Evolutionary conservation across 30 jellyfish, hydroid and myxozoan species (phyloP).

Genomic region (Aurelia sp.): DNA sequence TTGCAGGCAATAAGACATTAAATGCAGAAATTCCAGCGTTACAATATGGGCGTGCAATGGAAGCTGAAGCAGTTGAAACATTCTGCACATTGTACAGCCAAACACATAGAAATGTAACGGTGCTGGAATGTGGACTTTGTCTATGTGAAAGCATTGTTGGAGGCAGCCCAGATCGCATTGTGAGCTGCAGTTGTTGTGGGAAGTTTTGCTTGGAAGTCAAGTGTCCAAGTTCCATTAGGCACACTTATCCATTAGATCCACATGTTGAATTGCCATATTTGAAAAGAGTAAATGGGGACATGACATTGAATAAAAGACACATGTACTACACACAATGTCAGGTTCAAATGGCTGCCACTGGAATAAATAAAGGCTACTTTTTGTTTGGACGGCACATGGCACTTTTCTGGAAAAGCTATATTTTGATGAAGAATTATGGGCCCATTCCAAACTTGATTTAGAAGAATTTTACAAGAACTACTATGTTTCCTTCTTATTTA

Average conservation of each 20-base stretch:
- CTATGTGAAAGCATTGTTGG: constrained; percentile 17
- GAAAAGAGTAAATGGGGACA: neutral
- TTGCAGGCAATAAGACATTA: constrained; percentile 11
- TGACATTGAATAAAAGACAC: neutral
- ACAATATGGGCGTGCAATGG: constrained; percentile 70
- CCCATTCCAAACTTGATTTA: neutral
- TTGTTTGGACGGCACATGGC: constrained; percentile 22
- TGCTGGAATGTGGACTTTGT: constrained; percentile 11
- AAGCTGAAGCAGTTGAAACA: constrained; percentile 37
- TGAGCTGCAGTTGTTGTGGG: constrained; percentile 50
- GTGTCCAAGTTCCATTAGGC: constrained; percentile 54
- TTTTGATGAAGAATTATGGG: neutral
- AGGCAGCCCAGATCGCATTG: constrained; percentile 74
- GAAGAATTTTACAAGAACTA: neutral
- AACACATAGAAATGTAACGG: constrained; percentile 6
- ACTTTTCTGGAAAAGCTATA: neutral
- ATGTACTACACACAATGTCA: constrained; percentile 44
- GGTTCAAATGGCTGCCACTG: constrained; percentile 41
- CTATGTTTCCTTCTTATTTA: neutral
- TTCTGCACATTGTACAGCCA: neutral
- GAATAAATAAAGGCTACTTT: constrained; percentile 29
- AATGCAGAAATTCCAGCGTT: constrained; percentile 54
- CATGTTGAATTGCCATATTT: constrained; percentile 11
- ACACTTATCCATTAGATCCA: neutral
- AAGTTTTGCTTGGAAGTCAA: constrained; percentile 65